Conservation (phyloP, 1,140 invertebrate genomes). For the Plodia interpunctella region DNA sequence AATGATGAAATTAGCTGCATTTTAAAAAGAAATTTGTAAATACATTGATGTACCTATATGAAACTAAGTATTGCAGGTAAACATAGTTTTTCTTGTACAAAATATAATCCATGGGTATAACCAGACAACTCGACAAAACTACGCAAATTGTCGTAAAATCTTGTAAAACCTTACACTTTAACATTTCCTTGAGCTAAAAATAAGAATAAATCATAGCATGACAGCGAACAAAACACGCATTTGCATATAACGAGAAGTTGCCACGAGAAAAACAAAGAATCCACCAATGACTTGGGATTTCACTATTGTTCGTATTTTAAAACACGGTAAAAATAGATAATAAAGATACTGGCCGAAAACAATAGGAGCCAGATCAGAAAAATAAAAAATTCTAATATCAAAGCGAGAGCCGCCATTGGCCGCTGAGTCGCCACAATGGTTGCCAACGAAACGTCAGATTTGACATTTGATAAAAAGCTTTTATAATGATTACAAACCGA, state of each 20-base stretch:
- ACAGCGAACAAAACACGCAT: too few relatives aligned
- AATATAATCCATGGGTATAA: too few relatives aligned
- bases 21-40: too few relatives aligned
- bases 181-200: too few relatives aligned
- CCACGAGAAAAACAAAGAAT: not conserved
- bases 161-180: too few relatives aligned
- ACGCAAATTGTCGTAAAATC: too few relatives aligned
- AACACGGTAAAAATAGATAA: conserved; percentile 12
- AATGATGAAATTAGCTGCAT: too few relatives aligned
- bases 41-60: too few relatives aligned
- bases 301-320: not conserved
- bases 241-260: not conserved
- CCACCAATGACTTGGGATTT: conserved; percentile 4
- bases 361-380: conserved; percentile 32
- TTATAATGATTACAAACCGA: conserved; percentile 12
- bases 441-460: conserved; percentile 41
- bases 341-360: conserved; percentile 25
- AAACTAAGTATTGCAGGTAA: too few relatives aligned
- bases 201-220: too few relatives aligned
- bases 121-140: too few relatives aligned
- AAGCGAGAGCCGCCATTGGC: conserved; percentile 42
- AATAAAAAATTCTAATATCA: conserved; percentile 49
- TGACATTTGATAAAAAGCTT: conserved; percentile 37
- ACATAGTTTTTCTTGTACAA: too few relatives aligned
- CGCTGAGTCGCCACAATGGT: conserved; percentile 36